phyloP scores from a whole-genome alignment of 2,888 invertebrate genomes.

The Netelia virgata region DNA sequence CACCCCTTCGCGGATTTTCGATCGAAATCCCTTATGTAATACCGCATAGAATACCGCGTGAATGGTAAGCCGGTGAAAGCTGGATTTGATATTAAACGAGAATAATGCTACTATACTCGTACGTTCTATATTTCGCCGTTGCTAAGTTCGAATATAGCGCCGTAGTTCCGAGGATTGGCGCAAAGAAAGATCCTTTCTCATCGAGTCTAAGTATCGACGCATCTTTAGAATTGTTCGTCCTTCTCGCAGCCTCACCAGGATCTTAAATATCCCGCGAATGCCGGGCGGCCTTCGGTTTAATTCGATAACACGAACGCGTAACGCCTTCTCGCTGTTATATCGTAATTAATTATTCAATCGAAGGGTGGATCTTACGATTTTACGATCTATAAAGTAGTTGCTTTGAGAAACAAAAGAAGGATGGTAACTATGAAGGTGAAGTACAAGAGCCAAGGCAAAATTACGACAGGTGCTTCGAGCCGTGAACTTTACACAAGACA shows the following conservation, averaged over 20 bases:
- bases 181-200: neutral
- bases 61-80: conserved; percentile 7
- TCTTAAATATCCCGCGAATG: neutral
- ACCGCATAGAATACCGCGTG: conserved; percentile 27
- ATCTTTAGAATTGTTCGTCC: neutral
- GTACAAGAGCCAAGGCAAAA: neutral
- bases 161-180: conserved; percentile 13
- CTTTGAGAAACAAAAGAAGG: neutral
- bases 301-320: neutral
- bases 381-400: neutral
- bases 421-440: neutral
- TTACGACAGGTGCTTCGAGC: too few relatives aligned
- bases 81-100: conserved; percentile 16
- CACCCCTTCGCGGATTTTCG: neutral
- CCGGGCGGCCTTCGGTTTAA: neutral
- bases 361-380: neutral
- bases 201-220: too few relatives aligned
- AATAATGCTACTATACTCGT: conserved; percentile 22
- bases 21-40: conserved; percentile 23
- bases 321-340: neutral
- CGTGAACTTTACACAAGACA: too few relatives aligned
- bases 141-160: neutral
- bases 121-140: neutral
- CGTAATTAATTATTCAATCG: neutral
- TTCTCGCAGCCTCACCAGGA: neutral